These are phyloP conservation scores for Grallaria varia DNA, from an alignment of 2,113 vertebrate species.

Conservation along the genomic window DNA sequence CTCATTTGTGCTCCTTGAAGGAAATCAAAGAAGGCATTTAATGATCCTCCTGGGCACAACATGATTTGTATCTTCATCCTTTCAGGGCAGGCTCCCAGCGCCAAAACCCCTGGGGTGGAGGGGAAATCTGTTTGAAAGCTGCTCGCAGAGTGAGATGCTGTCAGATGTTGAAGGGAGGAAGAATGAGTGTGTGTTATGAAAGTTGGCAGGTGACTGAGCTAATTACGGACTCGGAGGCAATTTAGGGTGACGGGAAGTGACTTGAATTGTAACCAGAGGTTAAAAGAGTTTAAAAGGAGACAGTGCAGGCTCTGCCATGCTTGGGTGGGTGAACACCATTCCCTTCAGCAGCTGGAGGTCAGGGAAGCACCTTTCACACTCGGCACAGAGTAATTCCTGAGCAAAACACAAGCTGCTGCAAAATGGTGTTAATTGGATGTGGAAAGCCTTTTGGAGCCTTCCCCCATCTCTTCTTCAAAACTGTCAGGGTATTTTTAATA, in stretches of 20 bases:
- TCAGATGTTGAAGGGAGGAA: background rate
- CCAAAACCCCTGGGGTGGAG: background rate
- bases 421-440: background rate
- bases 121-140: background rate
- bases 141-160: background rate
- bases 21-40: background rate
- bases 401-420: background rate
- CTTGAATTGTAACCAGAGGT: background rate
- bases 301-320: fast-evolving
- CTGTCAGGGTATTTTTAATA: slow-evolving; percentile 23
- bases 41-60: background rate
- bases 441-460: background rate
- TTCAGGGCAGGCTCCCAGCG: background rate
- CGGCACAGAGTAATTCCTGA: fast-evolving
- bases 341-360: background rate
- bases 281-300: background rate
- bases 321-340: background rate
- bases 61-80: background rate
- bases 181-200: background rate
- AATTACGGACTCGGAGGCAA: background rate
- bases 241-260: slow-evolving; percentile 5
- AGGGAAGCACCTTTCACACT: background rate
- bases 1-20: background rate
- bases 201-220: slow-evolving; percentile 44
- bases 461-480: background rate